Base-by-base conservation (phyloP, 2,797 vertebrate species). In the Petrocephalus sullivani region DNA sequence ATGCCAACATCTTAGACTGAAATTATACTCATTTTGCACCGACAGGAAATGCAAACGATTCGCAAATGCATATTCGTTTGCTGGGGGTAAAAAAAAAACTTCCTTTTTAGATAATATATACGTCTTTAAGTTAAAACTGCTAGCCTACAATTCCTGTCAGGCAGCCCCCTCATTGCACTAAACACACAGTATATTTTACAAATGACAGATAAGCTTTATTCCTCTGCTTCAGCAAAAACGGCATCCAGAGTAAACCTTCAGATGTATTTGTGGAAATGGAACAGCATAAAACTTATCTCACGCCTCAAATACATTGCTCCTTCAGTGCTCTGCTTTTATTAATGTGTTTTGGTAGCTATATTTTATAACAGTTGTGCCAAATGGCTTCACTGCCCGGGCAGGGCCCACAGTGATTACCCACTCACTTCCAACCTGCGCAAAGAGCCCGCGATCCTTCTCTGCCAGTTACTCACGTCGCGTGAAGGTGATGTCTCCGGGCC, bases 141-240 rank as follows among this genome's bases (percentile, higher is more conserved):
- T 89, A 61, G 84, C 71, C 87, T 53, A n/a, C 51, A 84, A 84
- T 91, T 90, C 90, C 88, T 91, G 89, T 78, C 71, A 90, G 90
- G 12, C 56, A 56, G 53, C 83, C 89, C 91, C 83, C 51, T 88
- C 23, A 87, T 49, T 87, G 60, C 87, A 89, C 88, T 75, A 90
- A 90, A 90, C 37, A 84, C 23, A 85, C 28, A 85, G 54, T 85
- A 28, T 58, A 56, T 85, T 85, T 85, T 28, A 85, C 16, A 85
- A 56, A 85, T 85, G 83, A 33, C 51, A 85, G 28, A 56, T 57
- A 85, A 57, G 84, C 54, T 85, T 56, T 85, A 85, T 19, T 58
- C 58, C 54, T 58, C 84, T 33, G 84, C 28, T 85, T 85, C 90
- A 90, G 87, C 89, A 89, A 78, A 28, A 88, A 91, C 83, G 51